phyloP scores from a whole-genome alignment of 2,888 invertebrate genomes.

The Anarsia innoxiella region DNA sequence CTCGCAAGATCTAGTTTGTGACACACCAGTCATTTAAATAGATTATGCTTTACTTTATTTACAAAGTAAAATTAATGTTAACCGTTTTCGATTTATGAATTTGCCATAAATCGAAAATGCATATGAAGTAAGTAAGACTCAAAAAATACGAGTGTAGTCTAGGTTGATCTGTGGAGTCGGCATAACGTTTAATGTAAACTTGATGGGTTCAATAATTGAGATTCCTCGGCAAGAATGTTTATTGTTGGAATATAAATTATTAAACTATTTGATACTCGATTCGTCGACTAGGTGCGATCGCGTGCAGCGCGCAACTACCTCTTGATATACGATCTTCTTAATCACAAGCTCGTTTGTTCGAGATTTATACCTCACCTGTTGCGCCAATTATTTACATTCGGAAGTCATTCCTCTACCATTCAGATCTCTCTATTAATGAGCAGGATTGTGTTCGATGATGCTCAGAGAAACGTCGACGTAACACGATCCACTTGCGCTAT shows the following conservation, averaged over 20 bases:
- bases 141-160: no score
- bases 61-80: no score
- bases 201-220: constrained; percentile 28
- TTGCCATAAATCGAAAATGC: no score
- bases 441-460: constrained; percentile 5
- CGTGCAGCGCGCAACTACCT: constrained; percentile 47
- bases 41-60: no score
- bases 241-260: background rate
- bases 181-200: no score
- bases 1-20: no score
- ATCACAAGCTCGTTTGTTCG: constrained; percentile 57
- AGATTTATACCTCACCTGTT: constrained; percentile 69
- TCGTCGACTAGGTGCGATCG: constrained; percentile 43
- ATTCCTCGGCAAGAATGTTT: background rate
- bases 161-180: no score
- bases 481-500: constrained; percentile 8
- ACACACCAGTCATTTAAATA: no score
- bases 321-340: constrained; percentile 63
- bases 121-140: no score
- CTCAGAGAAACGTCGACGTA: constrained; percentile 3
- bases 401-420: constrained; percentile 35
- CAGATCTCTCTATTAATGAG: constrained; percentile 5
- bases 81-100: no score
- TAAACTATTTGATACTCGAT: constrained; percentile 21
- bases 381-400: constrained; percentile 67